A percentile compares a stretch with the other conserved stretches of the same genome.
phyloP scores from a whole-genome alignment of 2,797 vertebrate species.

The Pangasius sanitwongsei region DNA sequence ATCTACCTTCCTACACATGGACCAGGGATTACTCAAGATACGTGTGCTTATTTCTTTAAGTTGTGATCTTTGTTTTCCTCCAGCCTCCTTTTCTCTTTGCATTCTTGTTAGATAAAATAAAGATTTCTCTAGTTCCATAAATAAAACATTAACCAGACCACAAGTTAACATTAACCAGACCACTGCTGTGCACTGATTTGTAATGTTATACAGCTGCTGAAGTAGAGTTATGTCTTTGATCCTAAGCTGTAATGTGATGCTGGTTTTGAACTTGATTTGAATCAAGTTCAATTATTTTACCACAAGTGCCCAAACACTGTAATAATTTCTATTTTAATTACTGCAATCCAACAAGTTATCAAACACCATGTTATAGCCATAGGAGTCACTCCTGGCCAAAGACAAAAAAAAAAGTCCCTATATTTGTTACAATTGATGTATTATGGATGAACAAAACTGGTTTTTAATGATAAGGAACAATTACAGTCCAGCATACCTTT shows the following conservation, averaged over 20 bases:
- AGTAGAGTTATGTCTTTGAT: constrained; percentile 10
- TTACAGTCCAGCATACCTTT: background rate
- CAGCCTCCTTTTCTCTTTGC: constrained; percentile 60
- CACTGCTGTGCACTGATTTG: constrained; percentile 60
- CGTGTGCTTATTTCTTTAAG: constrained; percentile 1
- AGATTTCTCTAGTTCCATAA: constrained; percentile 71
- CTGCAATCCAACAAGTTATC: background rate
- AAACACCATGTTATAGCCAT: no score
- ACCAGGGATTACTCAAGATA: background rate
- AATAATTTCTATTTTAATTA: background rate
- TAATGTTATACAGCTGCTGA: constrained; percentile 68
- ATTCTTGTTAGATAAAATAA: constrained; percentile 67
- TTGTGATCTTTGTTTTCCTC: background rate
- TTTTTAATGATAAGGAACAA: background rate
- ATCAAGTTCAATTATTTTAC: background rate
- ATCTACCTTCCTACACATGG: constrained; percentile 9
- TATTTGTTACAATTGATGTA: background rate
- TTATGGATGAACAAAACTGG: background rate
- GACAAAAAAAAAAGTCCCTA: background rate
- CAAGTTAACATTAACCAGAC: constrained; percentile 64
- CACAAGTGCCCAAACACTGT: background rate
- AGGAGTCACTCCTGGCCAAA: background rate
- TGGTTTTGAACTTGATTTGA: constrained; percentile 20
- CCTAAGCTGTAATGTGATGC: constrained; percentile 15
- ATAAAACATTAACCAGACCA: constrained; percentile 72